A percentile compares a stretch with the other conserved stretches of the same genome.
Conservation (phyloP, 64 coral and sea anemone species). For the Platygyra sinensis region DNA sequence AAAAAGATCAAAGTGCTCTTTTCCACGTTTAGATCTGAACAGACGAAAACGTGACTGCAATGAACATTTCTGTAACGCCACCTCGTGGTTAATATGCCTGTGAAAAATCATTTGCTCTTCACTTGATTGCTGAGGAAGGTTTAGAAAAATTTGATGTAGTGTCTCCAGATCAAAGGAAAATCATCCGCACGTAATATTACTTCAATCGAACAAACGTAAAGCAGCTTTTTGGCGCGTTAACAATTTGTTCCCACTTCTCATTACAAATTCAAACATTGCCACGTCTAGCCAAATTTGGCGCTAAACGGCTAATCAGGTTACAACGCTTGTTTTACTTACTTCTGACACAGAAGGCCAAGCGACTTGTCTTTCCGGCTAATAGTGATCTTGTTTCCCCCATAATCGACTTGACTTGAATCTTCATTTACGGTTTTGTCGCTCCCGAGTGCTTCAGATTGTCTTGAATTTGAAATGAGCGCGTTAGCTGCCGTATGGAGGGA, state of each 20-base stretch:
- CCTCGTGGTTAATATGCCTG: not conserved
- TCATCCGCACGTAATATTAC: not conserved
- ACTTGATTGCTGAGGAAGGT: not conserved
- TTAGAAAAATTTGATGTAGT: not conserved
- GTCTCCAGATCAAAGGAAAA: not conserved
- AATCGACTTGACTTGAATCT: not conserved
- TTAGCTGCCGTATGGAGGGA: constrained; percentile 15
- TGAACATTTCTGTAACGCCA: constrained; percentile 8
- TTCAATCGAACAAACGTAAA: not conserved
- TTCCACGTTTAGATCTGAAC: not conserved
- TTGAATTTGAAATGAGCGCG: constrained; percentile 37
- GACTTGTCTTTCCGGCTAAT: constrained; percentile 95
- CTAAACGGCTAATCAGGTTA: constrained; percentile 28
- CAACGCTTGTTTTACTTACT: constrained; percentile 60
- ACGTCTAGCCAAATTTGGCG: constrained; percentile 43
- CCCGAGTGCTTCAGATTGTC: not conserved
- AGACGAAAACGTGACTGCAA: not conserved
- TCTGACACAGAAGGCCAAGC: constrained; percentile 90
- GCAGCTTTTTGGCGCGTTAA: constrained; percentile 6
- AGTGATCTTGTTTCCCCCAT: constrained; percentile 69
- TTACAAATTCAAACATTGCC: constrained; percentile 81
- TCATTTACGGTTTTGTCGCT: not conserved
- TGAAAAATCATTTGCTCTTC: not conserved
- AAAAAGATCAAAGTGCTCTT: not conserved
- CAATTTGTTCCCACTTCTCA: not conserved